phyloP scores from a whole-genome alignment of 2,888 invertebrate species.

The Ethmia dodecea region DNA sequence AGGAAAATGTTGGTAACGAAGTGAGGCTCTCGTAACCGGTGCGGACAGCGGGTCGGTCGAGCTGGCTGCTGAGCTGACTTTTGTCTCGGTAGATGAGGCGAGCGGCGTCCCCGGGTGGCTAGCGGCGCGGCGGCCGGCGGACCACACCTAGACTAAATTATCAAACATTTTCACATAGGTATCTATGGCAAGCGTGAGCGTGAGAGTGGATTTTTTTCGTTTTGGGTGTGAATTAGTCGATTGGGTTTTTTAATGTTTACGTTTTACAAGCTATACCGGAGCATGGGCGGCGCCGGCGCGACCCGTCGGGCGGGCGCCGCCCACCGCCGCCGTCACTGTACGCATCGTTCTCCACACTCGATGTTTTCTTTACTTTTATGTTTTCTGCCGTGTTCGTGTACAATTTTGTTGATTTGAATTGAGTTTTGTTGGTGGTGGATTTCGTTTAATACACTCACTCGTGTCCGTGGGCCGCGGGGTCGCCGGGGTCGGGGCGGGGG shows the following conservation, averaged over 20 bases:
- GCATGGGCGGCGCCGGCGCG: conserved; percentile 66
- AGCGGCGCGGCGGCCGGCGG: conserved; percentile 69
- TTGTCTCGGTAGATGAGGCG: conserved; percentile 78
- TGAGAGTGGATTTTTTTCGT: conserved; percentile 78
- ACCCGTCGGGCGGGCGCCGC: conserved; percentile 53
- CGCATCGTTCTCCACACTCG: conserved; percentile 74
- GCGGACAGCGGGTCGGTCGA: neutral
- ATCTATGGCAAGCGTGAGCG: conserved; percentile 79
- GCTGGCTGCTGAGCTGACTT: conserved; percentile 60
- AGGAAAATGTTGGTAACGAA: no score
- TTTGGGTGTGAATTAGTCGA: conserved; percentile 78
- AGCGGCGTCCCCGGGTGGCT: conserved; percentile 64
- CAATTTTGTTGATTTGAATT: conserved; percentile 73
- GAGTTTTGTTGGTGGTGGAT: conserved; percentile 78
- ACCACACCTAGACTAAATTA: conserved; percentile 73
- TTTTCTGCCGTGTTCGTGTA: conserved; percentile 77
- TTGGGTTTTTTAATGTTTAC: conserved; percentile 77
- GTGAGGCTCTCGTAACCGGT: no score
- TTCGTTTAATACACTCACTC: conserved; percentile 74
- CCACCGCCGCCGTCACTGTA: conserved; percentile 58
- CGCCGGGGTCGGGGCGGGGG: conserved; percentile 25
- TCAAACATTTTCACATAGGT: conserved; percentile 77
- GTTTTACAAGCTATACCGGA: conserved; percentile 67
- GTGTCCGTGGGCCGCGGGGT: conserved; percentile 30
- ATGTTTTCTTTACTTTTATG: conserved; percentile 69